Evolutionary conservation across 1,140 invertebrate genomes (phyloP).

Genomic region (Calosoma granatense): DNA sequence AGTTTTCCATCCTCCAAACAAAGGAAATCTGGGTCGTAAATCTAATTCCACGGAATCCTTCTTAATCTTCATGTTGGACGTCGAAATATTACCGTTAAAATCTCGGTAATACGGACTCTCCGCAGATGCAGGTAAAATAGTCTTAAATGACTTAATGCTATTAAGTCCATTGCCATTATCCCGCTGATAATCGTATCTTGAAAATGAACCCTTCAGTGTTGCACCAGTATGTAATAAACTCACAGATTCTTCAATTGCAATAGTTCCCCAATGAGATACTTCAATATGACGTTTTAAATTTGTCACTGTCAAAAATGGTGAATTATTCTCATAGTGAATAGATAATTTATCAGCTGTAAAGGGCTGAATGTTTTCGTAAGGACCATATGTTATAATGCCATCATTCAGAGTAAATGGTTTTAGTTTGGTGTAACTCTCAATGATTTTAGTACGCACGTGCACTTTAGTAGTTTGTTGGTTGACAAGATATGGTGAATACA

Average conservation of each 20-base stretch:
- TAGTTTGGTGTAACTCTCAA: slow-evolving; percentile 79
- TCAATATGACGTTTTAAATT: slow-evolving; percentile 81
- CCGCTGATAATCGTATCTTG: slow-evolving; percentile 89
- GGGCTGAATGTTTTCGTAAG: slow-evolving; percentile 62
- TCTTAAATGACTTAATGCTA: slow-evolving; percentile 88
- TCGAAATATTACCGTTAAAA: slow-evolving; percentile 99
- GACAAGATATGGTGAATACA: slow-evolving; percentile 74
- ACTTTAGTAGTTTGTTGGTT: slow-evolving; percentile 72
- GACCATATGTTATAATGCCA: slow-evolving; percentile 73
- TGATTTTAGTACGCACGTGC: slow-evolving; percentile 59
- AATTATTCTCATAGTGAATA: slow-evolving; percentile 94
- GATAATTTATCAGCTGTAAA: slow-evolving; percentile 46
- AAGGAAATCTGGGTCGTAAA: slow-evolving; percentile 86
- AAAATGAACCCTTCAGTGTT: slow-evolving; percentile 88
- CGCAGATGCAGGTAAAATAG: slow-evolving; percentile 76
- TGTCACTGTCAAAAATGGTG: slow-evolving; percentile 88
- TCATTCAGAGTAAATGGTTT: slow-evolving; percentile 76
- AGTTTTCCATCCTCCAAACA: slow-evolving; percentile 99
- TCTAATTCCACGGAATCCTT: slow-evolving; percentile 93
- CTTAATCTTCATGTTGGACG: slow-evolving; percentile 78
- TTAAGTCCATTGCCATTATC: slow-evolving; percentile 74
- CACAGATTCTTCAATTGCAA: slow-evolving; percentile 91
- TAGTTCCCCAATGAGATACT: slow-evolving; percentile 98
- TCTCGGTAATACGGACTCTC: slow-evolving; percentile 89
- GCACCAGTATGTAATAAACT: slow-evolving; percentile 90